These are phyloP conservation scores for Eupithecia vulgata DNA, from an alignment of 2,888 invertebrate species.

Conservation along the genomic window DNA sequence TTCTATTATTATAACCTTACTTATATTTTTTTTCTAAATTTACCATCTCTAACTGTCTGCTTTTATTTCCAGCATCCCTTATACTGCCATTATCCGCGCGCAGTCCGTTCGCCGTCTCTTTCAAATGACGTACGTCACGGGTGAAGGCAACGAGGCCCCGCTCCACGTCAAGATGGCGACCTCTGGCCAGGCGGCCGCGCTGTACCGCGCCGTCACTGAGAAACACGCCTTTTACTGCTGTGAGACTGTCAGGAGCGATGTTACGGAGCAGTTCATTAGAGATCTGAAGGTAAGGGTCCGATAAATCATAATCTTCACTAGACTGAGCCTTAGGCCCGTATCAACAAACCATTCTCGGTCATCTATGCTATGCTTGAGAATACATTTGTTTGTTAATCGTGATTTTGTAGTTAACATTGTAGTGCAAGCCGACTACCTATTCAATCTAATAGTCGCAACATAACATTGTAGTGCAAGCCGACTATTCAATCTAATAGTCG, in stretches of 20 bases:
- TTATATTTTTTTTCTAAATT: neutral
- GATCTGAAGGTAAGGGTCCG: slow-evolving; percentile 87
- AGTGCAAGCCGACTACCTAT: neutral
- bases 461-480: neutral
- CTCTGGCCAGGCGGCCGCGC: slow-evolving; percentile 90
- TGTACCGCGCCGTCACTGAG: slow-evolving; percentile 94
- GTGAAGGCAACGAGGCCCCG: slow-evolving; percentile 87
- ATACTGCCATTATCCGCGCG: slow-evolving; percentile 91
- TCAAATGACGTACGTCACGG: slow-evolving; percentile 88
- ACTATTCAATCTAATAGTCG: neutral
- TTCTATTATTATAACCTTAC: neutral
- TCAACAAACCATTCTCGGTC: too few relatives aligned
- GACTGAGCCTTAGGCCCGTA: too few relatives aligned
- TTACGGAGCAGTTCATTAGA: slow-evolving; percentile 94
- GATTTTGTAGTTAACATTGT: neutral
- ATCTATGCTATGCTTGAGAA: too few relatives aligned
- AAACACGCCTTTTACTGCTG: slow-evolving; percentile 97
- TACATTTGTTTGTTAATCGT: neutral
- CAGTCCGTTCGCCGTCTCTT: slow-evolving; percentile 90
- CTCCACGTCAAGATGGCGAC: slow-evolving; percentile 92
- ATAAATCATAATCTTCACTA: neutral
- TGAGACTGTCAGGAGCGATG: slow-evolving; percentile 94
- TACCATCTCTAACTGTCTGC: neutral
- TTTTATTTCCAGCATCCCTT: slow-evolving; percentile 86
- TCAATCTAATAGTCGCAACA: neutral